Evolutionary conservation across 2,888 invertebrate genomes (phyloP).

Genomic region (Zelleria hepariella): DNA sequence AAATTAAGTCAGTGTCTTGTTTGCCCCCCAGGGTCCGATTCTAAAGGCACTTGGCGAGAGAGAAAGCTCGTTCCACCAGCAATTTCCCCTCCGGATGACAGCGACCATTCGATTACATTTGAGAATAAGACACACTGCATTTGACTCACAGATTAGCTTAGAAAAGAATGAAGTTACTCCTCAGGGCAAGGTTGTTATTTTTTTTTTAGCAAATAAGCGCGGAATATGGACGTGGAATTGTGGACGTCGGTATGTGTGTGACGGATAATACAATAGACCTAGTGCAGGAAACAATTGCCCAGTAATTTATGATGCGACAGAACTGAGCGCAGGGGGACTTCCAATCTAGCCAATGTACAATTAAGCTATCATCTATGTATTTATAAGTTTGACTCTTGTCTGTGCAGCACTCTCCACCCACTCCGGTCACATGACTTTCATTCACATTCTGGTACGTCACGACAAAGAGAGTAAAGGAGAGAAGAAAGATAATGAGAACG

Average conservation of each 20-base stretch:
- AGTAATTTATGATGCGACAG: slow-evolving; percentile 51
- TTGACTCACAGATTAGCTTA: background rate
- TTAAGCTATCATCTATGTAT: background rate
- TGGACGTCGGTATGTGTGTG: slow-evolving; percentile 1
- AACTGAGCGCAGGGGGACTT: slow-evolving; percentile 14
- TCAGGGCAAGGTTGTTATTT: background rate
- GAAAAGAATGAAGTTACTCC: background rate
- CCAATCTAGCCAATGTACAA: background rate
- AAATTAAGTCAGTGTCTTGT: background rate
- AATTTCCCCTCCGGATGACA: background rate
- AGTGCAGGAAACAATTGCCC: slow-evolving; percentile 56
- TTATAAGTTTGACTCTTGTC: no score
- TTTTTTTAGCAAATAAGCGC: background rate
- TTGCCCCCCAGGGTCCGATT: background rate
- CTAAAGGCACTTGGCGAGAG: background rate
- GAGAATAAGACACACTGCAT: background rate
- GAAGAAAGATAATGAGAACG: no score
- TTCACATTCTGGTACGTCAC: no score
- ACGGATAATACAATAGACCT: slow-evolving; percentile 29
- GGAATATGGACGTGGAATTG: background rate
- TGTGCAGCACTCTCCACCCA: no score
- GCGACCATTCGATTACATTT: background rate
- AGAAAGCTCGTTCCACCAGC: background rate
- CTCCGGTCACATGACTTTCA: no score
- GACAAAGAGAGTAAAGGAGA: no score